phyloP scores from a whole-genome alignment of 2,113 vertebrate genomes.

The Protomyctophum bolini region DNA sequence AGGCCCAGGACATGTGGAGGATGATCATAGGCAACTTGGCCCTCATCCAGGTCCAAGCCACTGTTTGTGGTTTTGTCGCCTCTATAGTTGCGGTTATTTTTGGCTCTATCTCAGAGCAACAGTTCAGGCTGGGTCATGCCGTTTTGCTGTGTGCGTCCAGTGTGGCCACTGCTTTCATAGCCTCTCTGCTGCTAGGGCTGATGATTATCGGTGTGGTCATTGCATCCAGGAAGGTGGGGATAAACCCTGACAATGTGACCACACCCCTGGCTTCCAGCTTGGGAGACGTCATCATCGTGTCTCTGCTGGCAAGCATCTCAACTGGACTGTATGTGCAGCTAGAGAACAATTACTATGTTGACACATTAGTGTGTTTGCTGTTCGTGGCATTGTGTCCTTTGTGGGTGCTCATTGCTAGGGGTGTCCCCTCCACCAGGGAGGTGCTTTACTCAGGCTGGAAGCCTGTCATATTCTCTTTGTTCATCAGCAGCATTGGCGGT shows the following conservation, averaged over 20 bases:
- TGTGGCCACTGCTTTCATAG: slow-evolving; percentile 88
- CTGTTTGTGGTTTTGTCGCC: slow-evolving; percentile 92
- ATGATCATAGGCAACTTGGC: slow-evolving; percentile 78
- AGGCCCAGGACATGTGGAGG: slow-evolving; percentile 83
- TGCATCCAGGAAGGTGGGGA: too few relatives aligned
- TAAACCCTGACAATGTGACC: slow-evolving; percentile 77
- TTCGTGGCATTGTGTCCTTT: slow-evolving; percentile 87
- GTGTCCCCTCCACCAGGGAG: slow-evolving; percentile 83
- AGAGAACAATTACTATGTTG: slow-evolving; percentile 70
- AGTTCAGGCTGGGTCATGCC: slow-evolving; percentile 85
- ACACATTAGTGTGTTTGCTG: slow-evolving; percentile 84
- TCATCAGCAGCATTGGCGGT: slow-evolving; percentile 94
- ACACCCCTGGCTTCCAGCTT: slow-evolving; percentile 97
- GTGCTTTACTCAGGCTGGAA: slow-evolving; percentile 91
- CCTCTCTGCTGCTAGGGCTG: slow-evolving; percentile 78
- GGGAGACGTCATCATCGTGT: slow-evolving; percentile 92
- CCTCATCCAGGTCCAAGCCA: slow-evolving; percentile 92
- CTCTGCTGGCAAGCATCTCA: slow-evolving; percentile 87
- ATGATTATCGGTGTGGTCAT: too few relatives aligned
- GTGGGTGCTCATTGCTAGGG: slow-evolving; percentile 86
- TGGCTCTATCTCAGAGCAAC: slow-evolving; percentile 83
- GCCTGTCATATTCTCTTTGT: slow-evolving; percentile 94
- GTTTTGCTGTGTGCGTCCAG: slow-evolving; percentile 92
- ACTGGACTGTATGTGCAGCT: slow-evolving; percentile 69
- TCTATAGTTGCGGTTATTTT: slow-evolving; percentile 88